phyloP scores from a whole-genome alignment of 2,113 vertebrate species.

The Elanoides forficatus region DNA sequence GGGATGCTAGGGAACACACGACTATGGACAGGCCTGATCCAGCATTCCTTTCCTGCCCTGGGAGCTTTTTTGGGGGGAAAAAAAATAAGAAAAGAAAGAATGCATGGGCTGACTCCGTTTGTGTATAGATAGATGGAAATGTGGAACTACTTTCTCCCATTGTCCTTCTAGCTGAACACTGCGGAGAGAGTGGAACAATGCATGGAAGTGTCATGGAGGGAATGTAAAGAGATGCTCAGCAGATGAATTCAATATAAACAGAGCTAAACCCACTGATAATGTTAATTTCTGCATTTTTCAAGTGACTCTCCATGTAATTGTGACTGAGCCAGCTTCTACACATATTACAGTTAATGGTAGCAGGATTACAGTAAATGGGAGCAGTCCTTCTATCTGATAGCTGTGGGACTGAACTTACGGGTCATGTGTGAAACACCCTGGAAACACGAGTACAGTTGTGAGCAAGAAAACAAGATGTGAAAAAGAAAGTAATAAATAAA shows the following conservation, averaged over 20 bases:
- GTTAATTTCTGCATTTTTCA: not conserved
- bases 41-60: slow-evolving; percentile 15
- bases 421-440: not conserved
- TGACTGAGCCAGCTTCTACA: not conserved
- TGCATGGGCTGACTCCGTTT: not conserved
- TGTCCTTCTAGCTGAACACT: slow-evolving; percentile 26
- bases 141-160: slow-evolving; percentile 43
- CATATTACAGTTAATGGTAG: not conserved
- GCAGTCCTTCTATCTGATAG: not conserved
- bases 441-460: not conserved
- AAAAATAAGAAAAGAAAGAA: not conserved
- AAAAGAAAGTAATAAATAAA: not conserved
- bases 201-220: not conserved
- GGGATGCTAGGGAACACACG: slow-evolving; percentile 35
- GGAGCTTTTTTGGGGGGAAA: not conserved
- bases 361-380: not conserved
- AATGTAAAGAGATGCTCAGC: not conserved
- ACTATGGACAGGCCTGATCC: slow-evolving; percentile 15
- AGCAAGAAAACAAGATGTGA: not conserved
- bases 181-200: slow-evolving; percentile 28
- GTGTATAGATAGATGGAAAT: slow-evolving; percentile 18
- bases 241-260: not conserved
- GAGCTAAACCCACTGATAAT: not conserved
- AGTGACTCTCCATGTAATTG: not conserved
- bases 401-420: not conserved